phyloP scores from a whole-genome alignment of 2,113 vertebrate species.

The Channa argus region DNA sequence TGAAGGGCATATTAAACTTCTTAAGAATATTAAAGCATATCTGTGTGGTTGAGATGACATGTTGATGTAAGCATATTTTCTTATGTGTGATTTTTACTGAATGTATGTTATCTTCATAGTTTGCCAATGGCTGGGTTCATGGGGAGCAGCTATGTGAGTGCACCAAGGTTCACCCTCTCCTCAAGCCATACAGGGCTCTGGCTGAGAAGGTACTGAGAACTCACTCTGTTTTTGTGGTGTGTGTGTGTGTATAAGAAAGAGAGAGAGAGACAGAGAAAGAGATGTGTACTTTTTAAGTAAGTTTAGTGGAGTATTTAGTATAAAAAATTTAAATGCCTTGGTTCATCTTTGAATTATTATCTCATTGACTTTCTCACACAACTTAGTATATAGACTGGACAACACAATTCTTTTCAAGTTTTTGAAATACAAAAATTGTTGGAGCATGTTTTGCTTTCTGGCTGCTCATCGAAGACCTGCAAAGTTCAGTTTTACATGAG shows the following conservation, averaged over 20 bases:
- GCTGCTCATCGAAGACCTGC: slow-evolving; percentile 3
- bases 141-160: slow-evolving; percentile 93
- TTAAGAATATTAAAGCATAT: too few species aligned
- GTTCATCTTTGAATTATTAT: slow-evolving; percentile 18
- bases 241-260: neutral
- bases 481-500: neutral
- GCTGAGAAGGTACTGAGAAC: slow-evolving; percentile 90
- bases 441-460: neutral
- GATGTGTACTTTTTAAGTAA: slow-evolving; percentile 4
- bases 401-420: slow-evolving; percentile 13
- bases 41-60: slow-evolving; percentile 3
- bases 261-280: neutral
- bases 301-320: slow-evolving; percentile 9
- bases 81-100: slow-evolving; percentile 21
- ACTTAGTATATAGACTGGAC: neutral
- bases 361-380: neutral
- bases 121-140: slow-evolving; percentile 94
- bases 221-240: slow-evolving; percentile 11
- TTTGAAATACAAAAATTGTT: slow-evolving; percentile 26
- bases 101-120: slow-evolving; percentile 80
- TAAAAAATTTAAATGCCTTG: slow-evolving; percentile 41
- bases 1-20: neutral
- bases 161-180: slow-evolving; percentile 92
- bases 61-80: slow-evolving; percentile 13
- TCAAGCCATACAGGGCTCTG: slow-evolving; percentile 94